Conservation (phyloP, 2,113 vertebrate species). For the Chroicocephalus ridibundus region DNA sequence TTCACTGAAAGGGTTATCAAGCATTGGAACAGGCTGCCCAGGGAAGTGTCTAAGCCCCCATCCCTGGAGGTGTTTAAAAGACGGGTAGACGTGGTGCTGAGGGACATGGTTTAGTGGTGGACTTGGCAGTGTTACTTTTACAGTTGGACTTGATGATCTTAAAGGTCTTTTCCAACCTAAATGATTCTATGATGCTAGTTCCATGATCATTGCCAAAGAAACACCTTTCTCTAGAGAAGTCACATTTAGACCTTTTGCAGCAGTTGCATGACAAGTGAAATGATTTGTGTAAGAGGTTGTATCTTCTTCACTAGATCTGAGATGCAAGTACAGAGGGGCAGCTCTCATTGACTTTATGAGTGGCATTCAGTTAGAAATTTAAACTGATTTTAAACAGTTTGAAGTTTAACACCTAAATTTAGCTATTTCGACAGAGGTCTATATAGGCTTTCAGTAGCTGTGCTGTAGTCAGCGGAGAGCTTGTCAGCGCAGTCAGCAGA, state of each 20-base stretch:
- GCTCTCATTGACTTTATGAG: neutral
- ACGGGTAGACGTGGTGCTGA: neutral
- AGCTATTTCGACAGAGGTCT: neutral
- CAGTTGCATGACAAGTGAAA: neutral
- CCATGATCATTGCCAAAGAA: neutral
- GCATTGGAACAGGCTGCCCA: too few relatives aligned
- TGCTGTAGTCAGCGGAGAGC: neutral
- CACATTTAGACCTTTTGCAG: neutral
- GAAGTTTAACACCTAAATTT: neutral
- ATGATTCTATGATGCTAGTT: neutral
- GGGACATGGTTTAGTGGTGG: neutral
- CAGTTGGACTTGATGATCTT: neutral
- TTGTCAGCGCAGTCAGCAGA: neutral
- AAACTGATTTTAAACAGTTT: neutral
- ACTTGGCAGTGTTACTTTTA: neutral
- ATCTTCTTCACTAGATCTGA: neutral
- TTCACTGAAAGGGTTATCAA: too few relatives aligned
- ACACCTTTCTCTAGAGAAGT: neutral
- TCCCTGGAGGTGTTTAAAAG: neutral
- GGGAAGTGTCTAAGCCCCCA: too few relatives aligned
- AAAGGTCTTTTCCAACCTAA: neutral
- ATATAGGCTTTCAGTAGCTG: neutral
- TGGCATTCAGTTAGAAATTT: neutral
- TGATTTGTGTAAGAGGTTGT: neutral
- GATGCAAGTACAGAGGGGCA: neutral